Conservation (phyloP, 1,140 invertebrate genomes). For the Agrypnia vestita region DNA sequence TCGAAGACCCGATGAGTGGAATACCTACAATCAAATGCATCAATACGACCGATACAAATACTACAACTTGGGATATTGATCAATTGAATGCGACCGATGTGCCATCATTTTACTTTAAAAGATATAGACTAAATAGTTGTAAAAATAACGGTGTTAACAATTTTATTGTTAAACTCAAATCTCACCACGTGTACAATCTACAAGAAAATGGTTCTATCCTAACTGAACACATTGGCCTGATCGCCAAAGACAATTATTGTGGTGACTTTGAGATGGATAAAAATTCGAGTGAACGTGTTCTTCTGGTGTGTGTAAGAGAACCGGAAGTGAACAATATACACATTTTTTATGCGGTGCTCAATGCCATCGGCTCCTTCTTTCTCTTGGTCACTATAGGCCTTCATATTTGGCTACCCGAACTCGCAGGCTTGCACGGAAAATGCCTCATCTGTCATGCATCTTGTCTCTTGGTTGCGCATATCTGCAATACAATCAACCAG, state of each 20-base stretch:
- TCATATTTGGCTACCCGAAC: too few relatives aligned
- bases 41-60: background rate
- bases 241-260: too few relatives aligned
- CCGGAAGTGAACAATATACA: background rate
- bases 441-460: background rate
- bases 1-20: background rate
- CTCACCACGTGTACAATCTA: too few relatives aligned
- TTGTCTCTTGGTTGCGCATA: constrained; percentile 3
- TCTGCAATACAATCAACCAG: background rate
- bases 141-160: background rate
- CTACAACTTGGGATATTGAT: background rate
- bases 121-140: background rate
- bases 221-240: too few relatives aligned
- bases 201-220: too few relatives aligned
- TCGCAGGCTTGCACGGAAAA: too few relatives aligned
- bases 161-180: background rate
- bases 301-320: background rate
- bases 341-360: background rate
- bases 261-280: background rate
- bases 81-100: background rate
- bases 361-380: too few relatives aligned
- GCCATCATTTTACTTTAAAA: background rate
- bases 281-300: background rate
- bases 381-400: too few relatives aligned
- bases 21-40: background rate